phyloP scores from a whole-genome alignment of 1,140 invertebrate genomes.

The Diachasmimorpha longicaudata region DNA sequence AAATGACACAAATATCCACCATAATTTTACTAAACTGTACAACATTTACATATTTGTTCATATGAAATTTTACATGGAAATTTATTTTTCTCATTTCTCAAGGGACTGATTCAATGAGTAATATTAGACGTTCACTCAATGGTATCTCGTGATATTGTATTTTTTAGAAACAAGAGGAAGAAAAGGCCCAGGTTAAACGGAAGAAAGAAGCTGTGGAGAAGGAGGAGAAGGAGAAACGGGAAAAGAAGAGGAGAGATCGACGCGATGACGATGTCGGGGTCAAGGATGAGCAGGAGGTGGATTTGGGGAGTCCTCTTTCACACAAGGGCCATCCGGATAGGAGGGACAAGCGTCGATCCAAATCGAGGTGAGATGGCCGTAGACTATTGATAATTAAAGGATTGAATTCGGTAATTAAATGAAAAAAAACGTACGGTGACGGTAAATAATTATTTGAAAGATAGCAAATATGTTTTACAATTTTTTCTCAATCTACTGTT shows the following conservation, averaged over 20 bases:
- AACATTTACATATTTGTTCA: neutral
- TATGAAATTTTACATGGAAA: neutral
- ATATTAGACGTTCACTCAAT: neutral
- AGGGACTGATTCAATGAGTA: neutral
- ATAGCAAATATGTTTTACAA: no score
- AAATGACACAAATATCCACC: neutral
- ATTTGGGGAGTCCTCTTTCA: conserved; percentile 56
- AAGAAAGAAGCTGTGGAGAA: conserved; percentile 64
- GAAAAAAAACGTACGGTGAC: no score
- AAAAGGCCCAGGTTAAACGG: conserved; percentile 66
- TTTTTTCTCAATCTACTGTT: no score
- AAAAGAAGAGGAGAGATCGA: conserved; percentile 53
- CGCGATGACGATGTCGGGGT: conserved; percentile 50
- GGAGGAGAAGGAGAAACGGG: conserved; percentile 59
- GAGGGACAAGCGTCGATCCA: conserved; percentile 60
- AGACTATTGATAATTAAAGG: no score
- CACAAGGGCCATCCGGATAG: conserved; percentile 52
- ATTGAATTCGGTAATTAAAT: no score
- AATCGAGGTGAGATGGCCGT: conserved; percentile 56
- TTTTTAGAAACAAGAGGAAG: conserved; percentile 73
- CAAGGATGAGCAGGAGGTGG: conserved; percentile 59
- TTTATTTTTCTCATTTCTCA: neutral
- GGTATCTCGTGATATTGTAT: conserved; percentile 44
- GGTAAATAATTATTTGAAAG: neutral
- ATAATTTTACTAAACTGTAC: conserved; percentile 1